These are phyloP conservation scores for Tachycineta bicolor DNA, from an alignment of 2,113 vertebrate species.

Conservation along the genomic window DNA sequence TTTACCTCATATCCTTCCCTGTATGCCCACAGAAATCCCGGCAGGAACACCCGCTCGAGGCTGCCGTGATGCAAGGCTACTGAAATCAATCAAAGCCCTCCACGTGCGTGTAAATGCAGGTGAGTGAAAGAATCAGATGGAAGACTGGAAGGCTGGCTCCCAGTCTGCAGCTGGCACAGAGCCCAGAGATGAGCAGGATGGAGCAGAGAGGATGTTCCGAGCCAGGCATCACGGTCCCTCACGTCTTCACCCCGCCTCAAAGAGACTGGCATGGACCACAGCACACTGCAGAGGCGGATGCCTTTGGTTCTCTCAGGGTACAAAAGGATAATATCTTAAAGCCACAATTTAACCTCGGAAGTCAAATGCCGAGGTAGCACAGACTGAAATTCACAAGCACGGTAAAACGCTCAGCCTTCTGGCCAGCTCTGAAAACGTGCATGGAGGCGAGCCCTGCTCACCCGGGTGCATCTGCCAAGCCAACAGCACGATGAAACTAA, in stretches of 20 bases:
- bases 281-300: background rate
- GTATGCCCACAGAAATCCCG: background rate
- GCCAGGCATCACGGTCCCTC: background rate
- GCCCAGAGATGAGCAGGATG: background rate
- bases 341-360: background rate
- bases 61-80: background rate
- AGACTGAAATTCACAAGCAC: background rate
- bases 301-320: background rate
- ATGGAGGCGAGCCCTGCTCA: background rate
- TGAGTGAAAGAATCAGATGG: background rate
- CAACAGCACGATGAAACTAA: background rate
- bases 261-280: background rate
- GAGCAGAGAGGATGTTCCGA: background rate
- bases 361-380: background rate
- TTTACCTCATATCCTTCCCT: background rate
- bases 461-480: background rate
- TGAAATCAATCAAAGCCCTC: background rate
- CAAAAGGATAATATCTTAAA: background rate
- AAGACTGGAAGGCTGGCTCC: background rate
- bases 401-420: background rate
- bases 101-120: background rate
- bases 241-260: background rate
- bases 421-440: background rate
- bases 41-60: background rate
- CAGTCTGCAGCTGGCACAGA: background rate